phyloP scores from a whole-genome alignment of 2,888 invertebrate species.

The Drosophila falleni region DNA sequence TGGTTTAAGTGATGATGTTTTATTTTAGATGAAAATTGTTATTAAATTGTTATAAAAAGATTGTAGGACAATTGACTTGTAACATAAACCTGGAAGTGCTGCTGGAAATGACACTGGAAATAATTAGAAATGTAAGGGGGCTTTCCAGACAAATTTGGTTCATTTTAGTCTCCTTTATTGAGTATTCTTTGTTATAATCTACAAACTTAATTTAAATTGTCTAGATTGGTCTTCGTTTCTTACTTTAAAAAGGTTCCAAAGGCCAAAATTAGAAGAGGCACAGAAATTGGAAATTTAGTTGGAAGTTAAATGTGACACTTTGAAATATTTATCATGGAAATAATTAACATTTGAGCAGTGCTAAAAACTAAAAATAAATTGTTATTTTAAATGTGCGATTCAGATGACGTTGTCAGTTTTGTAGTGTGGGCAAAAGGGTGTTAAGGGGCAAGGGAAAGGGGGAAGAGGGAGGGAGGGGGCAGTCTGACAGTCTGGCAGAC shows the following conservation, averaged over 20 bases:
- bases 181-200: too few relatives aligned
- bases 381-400: constrained; percentile 15
- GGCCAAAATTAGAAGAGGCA: not conserved
- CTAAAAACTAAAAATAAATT: not conserved
- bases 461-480: constrained; percentile 7
- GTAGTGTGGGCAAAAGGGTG: not conserved
- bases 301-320: not conserved
- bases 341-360: too few relatives aligned
- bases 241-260: not conserved
- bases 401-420: constrained; percentile 26
- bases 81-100: not conserved
- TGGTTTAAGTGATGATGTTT: too few relatives aligned
- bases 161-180: too few relatives aligned
- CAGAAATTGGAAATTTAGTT: not conserved
- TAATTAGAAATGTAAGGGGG: too few relatives aligned
- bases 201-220: too few relatives aligned
- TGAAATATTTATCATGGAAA: not conserved
- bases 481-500: constrained; percentile 27
- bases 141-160: too few relatives aligned
- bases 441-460: constrained; percentile 4
- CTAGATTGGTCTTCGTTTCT: too few relatives aligned
- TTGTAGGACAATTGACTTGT: not conserved
- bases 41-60: not conserved
- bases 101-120: too few relatives aligned
- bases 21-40: not conserved